phyloP scores from a whole-genome alignment of 2,888 invertebrate genomes.

The Diploptera punctata region DNA sequence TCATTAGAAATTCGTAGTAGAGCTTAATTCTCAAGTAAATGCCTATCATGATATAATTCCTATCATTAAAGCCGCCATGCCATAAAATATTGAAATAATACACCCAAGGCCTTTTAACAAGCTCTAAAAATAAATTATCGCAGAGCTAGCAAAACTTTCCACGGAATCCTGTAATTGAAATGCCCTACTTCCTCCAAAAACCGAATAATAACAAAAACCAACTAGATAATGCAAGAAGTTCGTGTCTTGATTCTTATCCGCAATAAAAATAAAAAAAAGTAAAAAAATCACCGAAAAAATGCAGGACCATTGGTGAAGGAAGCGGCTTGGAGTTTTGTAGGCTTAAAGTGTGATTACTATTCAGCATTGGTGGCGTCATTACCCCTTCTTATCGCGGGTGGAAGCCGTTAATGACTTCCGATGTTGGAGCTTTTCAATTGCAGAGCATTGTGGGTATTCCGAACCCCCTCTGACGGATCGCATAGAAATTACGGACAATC shows the following conservation, averaged over 20 bases:
- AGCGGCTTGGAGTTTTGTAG: not conserved
- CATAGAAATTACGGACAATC: constrained; percentile 39
- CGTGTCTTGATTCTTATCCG: constrained; percentile 15
- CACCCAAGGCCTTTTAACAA: not conserved
- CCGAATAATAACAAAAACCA: constrained; percentile 5
- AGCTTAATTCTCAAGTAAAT: constrained; percentile 18
- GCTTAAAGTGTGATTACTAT: constrained; percentile 2
- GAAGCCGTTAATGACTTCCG: constrained; percentile 43
- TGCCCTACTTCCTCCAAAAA: constrained; percentile 14
- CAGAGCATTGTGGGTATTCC: constrained; percentile 35
- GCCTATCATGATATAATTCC: not conserved
- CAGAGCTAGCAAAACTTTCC: not conserved
- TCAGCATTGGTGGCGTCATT: constrained; percentile 31
- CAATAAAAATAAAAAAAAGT: no score
- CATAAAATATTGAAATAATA: constrained; percentile 7
- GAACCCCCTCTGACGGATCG: constrained; percentile 37
- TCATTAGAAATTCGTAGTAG: not conserved
- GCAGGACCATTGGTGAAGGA: not conserved
- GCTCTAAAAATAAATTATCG: constrained; percentile 5
- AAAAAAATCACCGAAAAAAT: not conserved
- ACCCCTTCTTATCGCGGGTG: constrained; percentile 33
- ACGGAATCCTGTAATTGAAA: constrained; percentile 23
- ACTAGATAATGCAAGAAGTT: constrained; percentile 25
- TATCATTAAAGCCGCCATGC: not conserved
- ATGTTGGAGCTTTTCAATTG: constrained; percentile 42